These are phyloP conservation scores for Drosophila fungiperda DNA, from an alignment of 2,888 invertebrate species.

Conservation along the genomic window DNA sequence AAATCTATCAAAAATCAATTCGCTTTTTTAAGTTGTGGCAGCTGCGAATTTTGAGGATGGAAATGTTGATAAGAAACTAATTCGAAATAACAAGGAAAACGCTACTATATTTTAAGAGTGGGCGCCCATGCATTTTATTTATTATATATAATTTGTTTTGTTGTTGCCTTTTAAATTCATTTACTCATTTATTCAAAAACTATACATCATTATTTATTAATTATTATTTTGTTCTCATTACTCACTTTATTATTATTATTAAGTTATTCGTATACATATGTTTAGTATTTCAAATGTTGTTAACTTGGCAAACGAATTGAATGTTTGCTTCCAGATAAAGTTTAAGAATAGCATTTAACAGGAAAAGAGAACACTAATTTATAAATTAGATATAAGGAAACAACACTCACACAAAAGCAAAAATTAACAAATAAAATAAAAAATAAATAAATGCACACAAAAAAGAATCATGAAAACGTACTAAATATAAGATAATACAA, in stretches of 20 bases:
- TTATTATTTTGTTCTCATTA: slow-evolving; percentile 29
- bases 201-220: slow-evolving; percentile 43
- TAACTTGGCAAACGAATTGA: slow-evolving; percentile 51
- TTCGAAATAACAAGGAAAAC: slow-evolving; percentile 44
- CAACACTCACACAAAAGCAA: slow-evolving; percentile 28
- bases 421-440: slow-evolving; percentile 29
- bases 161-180: slow-evolving; percentile 30
- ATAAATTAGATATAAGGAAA: slow-evolving; percentile 51
- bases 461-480: slow-evolving; percentile 26
- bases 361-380: slow-evolving; percentile 45
- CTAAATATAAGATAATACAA: slow-evolving; percentile 32
- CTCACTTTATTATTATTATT: slow-evolving; percentile 23
- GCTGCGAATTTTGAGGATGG: slow-evolving; percentile 8
- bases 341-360: slow-evolving; percentile 72
- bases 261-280: slow-evolving; percentile 15
- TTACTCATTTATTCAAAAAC: slow-evolving; percentile 23
- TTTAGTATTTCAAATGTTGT: slow-evolving; percentile 56
- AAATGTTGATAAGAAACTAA: slow-evolving; percentile 41
- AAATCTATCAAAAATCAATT: slow-evolving; percentile 22
- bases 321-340: slow-evolving; percentile 63
- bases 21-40: slow-evolving; percentile 32
- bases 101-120: slow-evolving; percentile 19
- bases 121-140: slow-evolving; percentile 39
- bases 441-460: slow-evolving; percentile 41
- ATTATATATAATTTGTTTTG: slow-evolving; percentile 38